Base-by-base conservation (phyloP, 2,797 vertebrate genomes). In the Ceryle rudis region DNA sequence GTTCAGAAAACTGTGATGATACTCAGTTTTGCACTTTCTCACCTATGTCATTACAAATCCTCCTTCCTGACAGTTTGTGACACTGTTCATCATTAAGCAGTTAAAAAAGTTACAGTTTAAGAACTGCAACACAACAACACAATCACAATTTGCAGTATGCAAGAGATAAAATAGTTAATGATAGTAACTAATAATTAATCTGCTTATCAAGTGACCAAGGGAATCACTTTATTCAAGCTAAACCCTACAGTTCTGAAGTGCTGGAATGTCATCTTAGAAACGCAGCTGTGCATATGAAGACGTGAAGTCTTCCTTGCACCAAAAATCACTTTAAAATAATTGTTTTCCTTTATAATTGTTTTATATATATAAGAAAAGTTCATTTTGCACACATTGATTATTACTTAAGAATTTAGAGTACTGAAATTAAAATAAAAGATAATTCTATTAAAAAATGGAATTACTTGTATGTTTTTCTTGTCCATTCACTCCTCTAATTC, bases 401-500 rank as follows among this genome's bases (percentile, higher is more conserved):
- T 39, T n/a, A 61, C 14, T 58, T 71, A 49, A 28, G 9, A 60
- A 57, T 3, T 31, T 6, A 80, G 47, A 58, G 5, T 21, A 81
- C 6, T 49, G 16, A 67, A 79, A 90, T 73, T 9, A 55, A 64
- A 89, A 75, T 58, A 69, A 82, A 60, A 35, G 6, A 33, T n/a
- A 58, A 81, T 46, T 55, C 10, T 41, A 29, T 22, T 47, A 10
- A 44, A n/a, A 93, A 90, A 82, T 37, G 4, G 37, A 4, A 73
- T 46, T 26, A 85, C 94, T 91, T 94, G 94, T 94, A 86, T 55
- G 41, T 95, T 97, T 96, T 96, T 96, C 54, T 96, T 95, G 42
- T 97, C 97, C 92, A 97, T 86, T 92, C 94, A 97, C 33, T 98
- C 92, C 29, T 98, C 95, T 70, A 97, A 26, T 52, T 98, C 93